Base-by-base conservation (phyloP, 1,140 invertebrate genomes). In the Sminthurinus signatus region DNA sequence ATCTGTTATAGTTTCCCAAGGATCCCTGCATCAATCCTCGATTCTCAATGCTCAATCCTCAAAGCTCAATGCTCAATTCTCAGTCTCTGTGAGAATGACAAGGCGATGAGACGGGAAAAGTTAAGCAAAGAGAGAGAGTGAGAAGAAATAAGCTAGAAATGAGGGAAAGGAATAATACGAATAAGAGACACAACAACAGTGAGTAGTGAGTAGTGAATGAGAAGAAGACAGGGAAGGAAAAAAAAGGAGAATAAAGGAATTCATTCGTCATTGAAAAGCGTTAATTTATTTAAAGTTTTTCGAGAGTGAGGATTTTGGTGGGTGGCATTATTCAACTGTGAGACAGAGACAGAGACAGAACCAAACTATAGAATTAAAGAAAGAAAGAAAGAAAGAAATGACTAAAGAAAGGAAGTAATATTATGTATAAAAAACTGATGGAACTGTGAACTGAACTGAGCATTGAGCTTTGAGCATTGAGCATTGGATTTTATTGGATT, bases 191-290 rank as follows among this genome's bases (percentile, higher is more conserved):
- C n/a, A n/a, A n/a, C n/a, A n/a, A n/a, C n/a, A n/a, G n/a, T n/a
- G n/a, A n/a, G n/a, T n/a, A n/a, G n/a, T n/a, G n/a, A n/a, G n/a
- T n/a, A n/a, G n/a, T n/a, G n/a, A n/a, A n/a, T n/a, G n/a, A 62
- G 51, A 62, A 29, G 28, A 58, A 25, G 25, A 60, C 25, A 32
- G 27, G 48, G 42, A 46, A 42, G 32, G 51, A 60, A 36, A 57
- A 51, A 61, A 28, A 23, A 55, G 39, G 56, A 60, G 52, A 62
- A 68, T 62, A 62, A 68, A 68, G 59, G 62, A 71, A 68, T 71
- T 62, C 66, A 65, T 64, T 71, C 69, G 69, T 71, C 69, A 71
- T 71, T 57, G 66, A 71, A 71, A 66, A 59, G 64, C 65, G 65
- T 68, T 68, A 71, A 71, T 71, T 71, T 71, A 60, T 63, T 68